phyloP scores from a whole-genome alignment of 2,888 invertebrate genomes.

The Drosophila multiciliata region DNA sequence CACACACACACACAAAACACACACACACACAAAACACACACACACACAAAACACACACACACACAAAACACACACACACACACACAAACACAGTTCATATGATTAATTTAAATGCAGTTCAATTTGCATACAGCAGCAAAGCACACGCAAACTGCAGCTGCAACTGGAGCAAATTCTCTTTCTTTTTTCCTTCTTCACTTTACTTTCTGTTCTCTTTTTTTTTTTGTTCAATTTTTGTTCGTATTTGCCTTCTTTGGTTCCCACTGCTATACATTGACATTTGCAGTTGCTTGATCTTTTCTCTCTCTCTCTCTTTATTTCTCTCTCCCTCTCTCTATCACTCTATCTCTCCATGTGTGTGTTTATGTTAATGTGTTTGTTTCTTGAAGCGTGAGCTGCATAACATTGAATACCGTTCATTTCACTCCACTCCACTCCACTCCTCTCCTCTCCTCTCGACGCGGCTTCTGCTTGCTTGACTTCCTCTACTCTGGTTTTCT shows the following conservation, averaged over 20 bases:
- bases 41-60: constrained; percentile 43
- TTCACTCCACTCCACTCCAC: neutral
- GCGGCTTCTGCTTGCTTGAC: neutral
- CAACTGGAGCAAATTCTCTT: constrained; percentile 8
- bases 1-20: constrained; percentile 4
- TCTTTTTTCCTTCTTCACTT: neutral
- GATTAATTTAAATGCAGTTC: constrained; percentile 79
- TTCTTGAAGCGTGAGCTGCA: constrained; percentile 59
- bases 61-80: constrained; percentile 11
- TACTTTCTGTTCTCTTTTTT: neutral
- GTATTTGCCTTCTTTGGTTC: constrained; percentile 22
- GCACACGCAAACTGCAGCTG: constrained; percentile 3
- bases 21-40: constrained; percentile 41
- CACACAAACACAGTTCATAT: constrained; percentile 68
- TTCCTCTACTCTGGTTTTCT: constrained; percentile 3
- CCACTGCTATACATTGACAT: constrained; percentile 34
- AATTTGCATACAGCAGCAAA: constrained; percentile 63
- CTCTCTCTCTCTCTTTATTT: neutral
- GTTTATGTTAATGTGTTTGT: constrained; percentile 66
- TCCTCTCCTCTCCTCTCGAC: neutral
- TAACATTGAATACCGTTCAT: constrained; percentile 8
- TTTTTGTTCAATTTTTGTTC: constrained; percentile 4
- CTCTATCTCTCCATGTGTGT: constrained; percentile 3
- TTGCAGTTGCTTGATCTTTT: constrained; percentile 11
- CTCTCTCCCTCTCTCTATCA: neutral